Base-by-base conservation (phyloP, 2,113 vertebrate species). In the Oncorhynchus tshawytscha region DNA sequence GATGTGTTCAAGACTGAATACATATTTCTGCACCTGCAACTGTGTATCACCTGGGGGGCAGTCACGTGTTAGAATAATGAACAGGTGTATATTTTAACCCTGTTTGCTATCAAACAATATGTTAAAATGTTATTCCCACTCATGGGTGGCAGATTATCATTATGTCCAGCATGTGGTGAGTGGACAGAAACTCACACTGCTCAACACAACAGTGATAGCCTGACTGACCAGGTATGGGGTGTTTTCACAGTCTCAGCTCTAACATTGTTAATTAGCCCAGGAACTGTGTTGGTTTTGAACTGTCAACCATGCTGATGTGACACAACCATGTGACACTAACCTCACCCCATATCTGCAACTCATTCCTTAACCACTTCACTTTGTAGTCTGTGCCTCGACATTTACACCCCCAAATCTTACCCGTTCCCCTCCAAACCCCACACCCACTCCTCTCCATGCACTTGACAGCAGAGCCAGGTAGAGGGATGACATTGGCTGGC, bases 71-170 rank as follows among this genome's bases (percentile, higher is more conserved):
- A 73, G 89, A 92, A 91, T 92, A 89, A 91, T 90, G 91, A 93
- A 92, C 90, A 93, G 91, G 91, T 90, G 85, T 91, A 87, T 85
- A 91, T 81, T 88, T 87, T 83, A 90, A 87, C 87, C 87, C 82
- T 88, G 92, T 91, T 91, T 88, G 85, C 75, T 89, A 89, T 92
- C 89, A 87, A 76, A 9, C 59, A 91, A 92, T 92, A 80, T 90
- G 90, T 92, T 89, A 89, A 91, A 91, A 92, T 91, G 27, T 67
- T 88, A 92, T 92, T 91, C 88, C 81, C 84, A 85, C 90, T 84
- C n/a, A 18, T 65, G 88, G 89, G 88, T 81, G 89, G 88, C 88
- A 88, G 91, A 54, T 54, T 9, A 24, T 3, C 5, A 91, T 92
- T 91, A 91, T 89, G 88, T 91, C 89, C 90, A 78, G 86, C 87